Evolutionary conservation across 1,140 invertebrate genomes (phyloP), one percentile per base, ranked within the genome.

Genomic region (Bombus turneri): DNA sequence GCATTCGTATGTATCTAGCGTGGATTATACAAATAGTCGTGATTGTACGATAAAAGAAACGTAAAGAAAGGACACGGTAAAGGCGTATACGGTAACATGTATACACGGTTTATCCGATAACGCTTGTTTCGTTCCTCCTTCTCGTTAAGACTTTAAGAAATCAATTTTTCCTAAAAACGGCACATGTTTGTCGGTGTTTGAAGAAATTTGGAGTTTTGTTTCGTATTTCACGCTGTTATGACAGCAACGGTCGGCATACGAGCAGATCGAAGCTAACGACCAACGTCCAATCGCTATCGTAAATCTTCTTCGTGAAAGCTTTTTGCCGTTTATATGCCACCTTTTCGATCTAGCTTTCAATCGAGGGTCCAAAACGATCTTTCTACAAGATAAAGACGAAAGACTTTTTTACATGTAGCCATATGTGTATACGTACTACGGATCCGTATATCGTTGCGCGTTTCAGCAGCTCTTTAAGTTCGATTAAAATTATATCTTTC

Each of bases 351-450:
- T 37, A 68, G 68, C 9, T 28, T 31, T 62, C 57, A 62, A 37
- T n/a, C 34, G 57, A 59, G 75, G 75, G 75, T 77, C 75, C 75
- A 77, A 77, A 47, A 73, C 25, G 71, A 73, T 73, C 34, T 41
- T 73, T 41, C 39, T 15, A n/a, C 28, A 10, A 41, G 25, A 39
- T 12, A 39, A 71, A 37, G 28, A 3, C 10, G 31, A 34, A 68
- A 37, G 68, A 69, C n/a, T 47, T 73, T 72, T 37, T 47, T 28
- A 25, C 6, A 37, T 9, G 31, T 18, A 68, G 34, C 64, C 28
- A 12, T 62, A n/a, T n/a, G 3, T 62, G 3, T 59, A 28, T 62
- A 62, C 2, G 12, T 53, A 53, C 6, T 22, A n/a, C 12, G 59
- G 31, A 37, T 34, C 22, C 37, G 9, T 69, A 12, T 5, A 69